Base-by-base conservation (phyloP, 1,140 invertebrate genomes). In the Hermatobates lingyangjiaoensis region DNA sequence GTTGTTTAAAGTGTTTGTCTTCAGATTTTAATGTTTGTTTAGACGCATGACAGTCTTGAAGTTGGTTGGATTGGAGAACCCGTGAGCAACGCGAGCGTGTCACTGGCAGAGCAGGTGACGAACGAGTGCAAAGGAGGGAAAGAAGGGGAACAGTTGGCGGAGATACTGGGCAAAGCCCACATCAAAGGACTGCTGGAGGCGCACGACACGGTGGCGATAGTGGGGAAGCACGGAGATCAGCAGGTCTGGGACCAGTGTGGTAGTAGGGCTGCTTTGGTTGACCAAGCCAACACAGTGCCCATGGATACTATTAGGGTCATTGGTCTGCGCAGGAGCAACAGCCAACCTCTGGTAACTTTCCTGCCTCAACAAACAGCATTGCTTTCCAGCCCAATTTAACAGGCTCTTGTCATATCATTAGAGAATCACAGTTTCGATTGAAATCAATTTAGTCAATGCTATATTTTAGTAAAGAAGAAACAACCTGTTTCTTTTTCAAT, bases 271-370 rank as follows among this genome's bases (percentile, higher is more conserved):
- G 42, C 84, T 15, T 59, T 85, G 27, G 74, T 80, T 53, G 74
- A 77, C 12, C 81, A 84, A 71, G 81, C 40, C 23, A 48, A 54
- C 23, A 85, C 68, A 68, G 70, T 45, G 68, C 83, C 44, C 40
- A 81, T 81, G 77, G 75, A 76, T 51, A 72, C 74, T 52, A 77
- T 92, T n/a, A 78, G 88, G 65, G 81, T 95, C 68, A 87, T 96
- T 28, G 87, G 89, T 20, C 74, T 96, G 14, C 75, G 87, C 38
- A 89, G 90, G 63, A 81, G 80, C 61, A 78, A 81, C 45, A 82
- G 88, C 57, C 88, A 95, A 67, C 90, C 91, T 4, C 68, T 96
- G 66, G 89, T 90, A 63, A 68, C 63, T 59, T 24, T 27, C 26
- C n/a, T n/a, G n/a, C n/a, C n/a, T n/a, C n/a, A n/a, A n/a, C n/a